Evolutionary conservation across 1,140 invertebrate genomes (phyloP).

Genomic region (Cepaea nemoralis): DNA sequence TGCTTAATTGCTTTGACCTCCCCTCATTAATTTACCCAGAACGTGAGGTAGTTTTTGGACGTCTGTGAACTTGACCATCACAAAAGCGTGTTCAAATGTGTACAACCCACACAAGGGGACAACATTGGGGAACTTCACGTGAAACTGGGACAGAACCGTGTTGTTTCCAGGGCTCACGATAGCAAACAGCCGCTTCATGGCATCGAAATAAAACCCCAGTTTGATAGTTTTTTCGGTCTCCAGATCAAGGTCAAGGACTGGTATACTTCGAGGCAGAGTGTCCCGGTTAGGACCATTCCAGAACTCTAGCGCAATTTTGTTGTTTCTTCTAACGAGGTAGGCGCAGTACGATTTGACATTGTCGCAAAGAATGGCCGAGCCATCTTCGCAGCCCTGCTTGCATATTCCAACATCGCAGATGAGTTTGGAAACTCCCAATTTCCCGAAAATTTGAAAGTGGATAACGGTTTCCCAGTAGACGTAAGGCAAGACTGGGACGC

Average conservation of each 20-base stretch:
- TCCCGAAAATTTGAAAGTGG: constrained; percentile 43
- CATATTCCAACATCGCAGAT: constrained; percentile 44
- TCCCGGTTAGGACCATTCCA: constrained; percentile 47
- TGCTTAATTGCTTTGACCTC: neutral
- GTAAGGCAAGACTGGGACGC: constrained; percentile 33
- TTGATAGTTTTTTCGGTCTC: constrained; percentile 44
- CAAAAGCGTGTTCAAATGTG: constrained; percentile 45
- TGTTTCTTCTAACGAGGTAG: constrained; percentile 41
- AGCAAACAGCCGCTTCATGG: constrained; percentile 29
- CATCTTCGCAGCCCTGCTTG: constrained; percentile 43
- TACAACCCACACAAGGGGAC: constrained; percentile 40
- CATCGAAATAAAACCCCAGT: constrained; percentile 46
- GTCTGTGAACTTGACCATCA: constrained; percentile 31
- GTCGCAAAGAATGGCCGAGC: constrained; percentile 41
- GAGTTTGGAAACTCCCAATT: constrained; percentile 42
- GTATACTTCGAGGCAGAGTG: constrained; percentile 39
- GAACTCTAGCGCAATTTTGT: constrained; percentile 44
- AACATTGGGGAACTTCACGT: constrained; percentile 40
- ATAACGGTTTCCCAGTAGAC: constrained; percentile 46
- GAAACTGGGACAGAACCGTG: constrained; percentile 40
- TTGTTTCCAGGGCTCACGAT: constrained; percentile 44
- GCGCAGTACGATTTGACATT: constrained; percentile 45
- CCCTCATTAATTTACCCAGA: constrained; percentile 38
- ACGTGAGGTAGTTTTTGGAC: constrained; percentile 42
- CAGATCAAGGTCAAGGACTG: constrained; percentile 40